A percentile compares a stretch with the other conserved stretches of the same genome.
Evolutionary conservation across 2,113 vertebrate species (phyloP).

Genomic region (Eurystomus gularis): DNA sequence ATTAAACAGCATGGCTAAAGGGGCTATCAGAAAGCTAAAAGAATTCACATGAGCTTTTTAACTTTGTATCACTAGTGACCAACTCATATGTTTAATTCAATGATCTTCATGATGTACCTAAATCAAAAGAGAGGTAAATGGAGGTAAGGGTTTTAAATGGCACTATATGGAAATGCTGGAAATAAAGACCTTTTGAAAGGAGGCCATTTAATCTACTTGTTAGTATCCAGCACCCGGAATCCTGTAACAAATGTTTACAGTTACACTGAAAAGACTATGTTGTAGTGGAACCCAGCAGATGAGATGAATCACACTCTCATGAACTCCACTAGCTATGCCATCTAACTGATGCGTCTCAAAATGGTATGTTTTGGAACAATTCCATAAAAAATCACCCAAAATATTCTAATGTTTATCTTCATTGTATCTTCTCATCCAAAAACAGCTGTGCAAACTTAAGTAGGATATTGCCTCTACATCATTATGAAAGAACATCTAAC

Average conservation of each 20-base stretch:
- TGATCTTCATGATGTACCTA: not conserved
- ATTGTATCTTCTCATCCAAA: not conserved
- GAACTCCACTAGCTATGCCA: not conserved
- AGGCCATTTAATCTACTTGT: not conserved
- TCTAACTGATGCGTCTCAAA: not conserved
- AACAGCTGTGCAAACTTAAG: not conserved
- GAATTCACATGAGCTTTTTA: not conserved
- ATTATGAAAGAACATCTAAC: not conserved
- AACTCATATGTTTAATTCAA: not conserved
- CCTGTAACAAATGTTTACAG: not conserved
- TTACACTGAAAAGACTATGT: not conserved
- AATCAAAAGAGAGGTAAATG: not conserved
- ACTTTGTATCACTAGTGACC: not conserved
- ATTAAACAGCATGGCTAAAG: not conserved
- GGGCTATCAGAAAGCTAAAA: not conserved
- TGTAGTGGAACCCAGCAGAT: not conserved
- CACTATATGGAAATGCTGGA: not conserved
- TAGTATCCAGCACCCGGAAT: not conserved
- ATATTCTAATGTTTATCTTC: not conserved
- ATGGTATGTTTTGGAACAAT: not conserved
- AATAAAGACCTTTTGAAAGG: not conserved
- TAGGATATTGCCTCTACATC: not conserved
- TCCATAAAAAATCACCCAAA: not conserved
- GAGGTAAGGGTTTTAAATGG: not conserved
- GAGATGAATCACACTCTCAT: not conserved